Percentiles rank a stretch among this genome's conserved stretches.
phyloP scores from a whole-genome alignment of 2,797 vertebrate species.

The Pangasius larnaudii region DNA sequence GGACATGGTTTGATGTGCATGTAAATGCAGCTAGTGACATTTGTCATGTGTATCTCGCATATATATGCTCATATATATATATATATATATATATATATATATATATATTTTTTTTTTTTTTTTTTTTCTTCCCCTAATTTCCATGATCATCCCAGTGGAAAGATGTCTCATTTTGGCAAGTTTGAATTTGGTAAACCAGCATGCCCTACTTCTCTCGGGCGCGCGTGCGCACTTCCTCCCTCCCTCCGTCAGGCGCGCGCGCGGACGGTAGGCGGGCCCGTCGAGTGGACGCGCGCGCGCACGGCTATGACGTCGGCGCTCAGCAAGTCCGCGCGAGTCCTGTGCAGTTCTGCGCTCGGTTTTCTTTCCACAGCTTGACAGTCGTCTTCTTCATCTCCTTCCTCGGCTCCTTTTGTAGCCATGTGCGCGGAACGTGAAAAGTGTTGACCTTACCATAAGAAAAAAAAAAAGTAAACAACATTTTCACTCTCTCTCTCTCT shows the following conservation, averaged over 20 bases:
- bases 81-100: too few relatives aligned
- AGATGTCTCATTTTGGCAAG: too few relatives aligned
- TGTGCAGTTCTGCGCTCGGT: constrained; percentile 61
- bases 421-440: constrained; percentile 70
- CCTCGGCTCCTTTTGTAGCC: constrained; percentile 44
- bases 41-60: neutral
- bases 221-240: neutral
- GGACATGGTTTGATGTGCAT: too few relatives aligned
- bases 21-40: neutral
- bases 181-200: neutral
- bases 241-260: neutral
- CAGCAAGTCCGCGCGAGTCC: constrained; percentile 75
- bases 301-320: constrained; percentile 54
- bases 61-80: neutral
- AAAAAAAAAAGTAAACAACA: neutral
- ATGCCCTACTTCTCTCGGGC: constrained; percentile 38
- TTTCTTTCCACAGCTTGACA: neutral
- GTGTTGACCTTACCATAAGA: constrained; percentile 60
- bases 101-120: too few relatives aligned
- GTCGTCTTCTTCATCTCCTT: neutral
- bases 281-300: constrained; percentile 15
- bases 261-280: constrained; percentile 14
- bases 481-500: too few relatives aligned
- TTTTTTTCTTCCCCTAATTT: neutral
- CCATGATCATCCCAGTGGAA: too few relatives aligned